Conservation (phyloP, 2,797 vertebrate species). For the Coranthus polyacanthus region DNA sequence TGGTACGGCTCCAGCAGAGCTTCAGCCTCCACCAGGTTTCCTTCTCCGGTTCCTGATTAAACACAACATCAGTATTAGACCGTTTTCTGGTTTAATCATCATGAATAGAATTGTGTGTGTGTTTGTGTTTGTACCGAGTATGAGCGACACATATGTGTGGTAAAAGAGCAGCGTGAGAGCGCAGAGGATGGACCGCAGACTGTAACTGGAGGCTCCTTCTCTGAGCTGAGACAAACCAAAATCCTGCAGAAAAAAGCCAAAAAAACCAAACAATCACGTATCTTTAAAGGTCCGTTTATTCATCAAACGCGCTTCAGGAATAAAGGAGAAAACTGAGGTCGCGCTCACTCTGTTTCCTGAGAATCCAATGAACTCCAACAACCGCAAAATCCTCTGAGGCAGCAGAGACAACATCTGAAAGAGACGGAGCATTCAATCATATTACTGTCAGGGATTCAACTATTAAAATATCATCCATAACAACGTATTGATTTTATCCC, state of each 20-base stretch:
- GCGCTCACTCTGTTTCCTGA: slow-evolving; percentile 92
- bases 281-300: too few relatives aligned
- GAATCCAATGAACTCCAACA: slow-evolving; percentile 96
- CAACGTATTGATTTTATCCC: too few relatives aligned
- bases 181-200: slow-evolving; percentile 90
- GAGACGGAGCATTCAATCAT: rapidly evolving
- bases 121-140: slow-evolving; percentile 88
- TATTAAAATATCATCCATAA: not conserved
- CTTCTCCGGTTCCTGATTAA: slow-evolving; percentile 92
- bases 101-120: not conserved
- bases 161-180: slow-evolving; percentile 94
- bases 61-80: slow-evolving; percentile 12
- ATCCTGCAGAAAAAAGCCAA: slow-evolving; percentile 76
- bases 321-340: not conserved
- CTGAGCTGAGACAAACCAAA: slow-evolving; percentile 91
- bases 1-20: slow-evolving; percentile 92
- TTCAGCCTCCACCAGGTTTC: slow-evolving; percentile 92
- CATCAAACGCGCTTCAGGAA: too few relatives aligned
- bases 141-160: slow-evolving; percentile 93
- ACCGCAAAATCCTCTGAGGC: slow-evolving; percentile 90
- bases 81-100: too few relatives aligned
- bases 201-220: slow-evolving; percentile 90
- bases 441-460: not conserved
- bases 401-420: slow-evolving; percentile 93
- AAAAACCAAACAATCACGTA: not conserved